These are phyloP conservation scores for Prunella fulvescens DNA, from an alignment of 2,113 vertebrate genomes.

Conservation along the genomic window DNA sequence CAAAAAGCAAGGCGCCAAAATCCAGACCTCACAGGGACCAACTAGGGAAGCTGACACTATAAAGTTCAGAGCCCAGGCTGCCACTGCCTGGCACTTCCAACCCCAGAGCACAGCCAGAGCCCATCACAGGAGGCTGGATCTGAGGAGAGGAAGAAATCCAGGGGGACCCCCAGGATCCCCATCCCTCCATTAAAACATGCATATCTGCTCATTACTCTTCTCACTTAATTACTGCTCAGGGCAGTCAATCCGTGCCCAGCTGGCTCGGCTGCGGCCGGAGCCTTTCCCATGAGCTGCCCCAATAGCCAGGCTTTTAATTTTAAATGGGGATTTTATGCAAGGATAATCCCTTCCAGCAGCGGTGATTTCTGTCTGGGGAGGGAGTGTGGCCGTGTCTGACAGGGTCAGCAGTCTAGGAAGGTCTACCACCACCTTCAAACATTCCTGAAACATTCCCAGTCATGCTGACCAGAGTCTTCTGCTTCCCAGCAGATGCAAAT, in stretches of 20 bases:
- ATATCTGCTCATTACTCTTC: background rate
- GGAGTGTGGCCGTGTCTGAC: background rate
- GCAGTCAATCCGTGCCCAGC: background rate
- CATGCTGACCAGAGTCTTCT: background rate
- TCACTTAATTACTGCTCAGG: background rate
- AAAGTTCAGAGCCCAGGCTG: background rate
- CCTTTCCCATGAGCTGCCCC: background rate
- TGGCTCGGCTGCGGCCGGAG: fast-evolving
- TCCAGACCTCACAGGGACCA: background rate
- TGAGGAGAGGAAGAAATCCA: fast-evolving
- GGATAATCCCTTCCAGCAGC: background rate
- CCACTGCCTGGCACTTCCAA: fast-evolving
- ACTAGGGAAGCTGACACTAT: fast-evolving
- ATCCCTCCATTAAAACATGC: background rate
- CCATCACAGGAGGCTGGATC: background rate
- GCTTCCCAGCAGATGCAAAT: background rate
- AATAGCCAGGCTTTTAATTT: background rate
- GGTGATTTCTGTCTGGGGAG: background rate
- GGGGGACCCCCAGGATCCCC: background rate
- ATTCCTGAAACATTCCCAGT: background rate
- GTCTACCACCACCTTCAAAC: background rate
- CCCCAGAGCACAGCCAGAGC: background rate
- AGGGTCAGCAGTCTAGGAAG: background rate
- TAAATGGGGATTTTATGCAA: background rate
- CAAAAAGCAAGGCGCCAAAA: background rate